Percentiles rank a stretch among this genome's conserved stretches.
phyloP scores from a whole-genome alignment of 35 echinoderm and acorn worm species.

The Stichopus chloronotus region DNA sequence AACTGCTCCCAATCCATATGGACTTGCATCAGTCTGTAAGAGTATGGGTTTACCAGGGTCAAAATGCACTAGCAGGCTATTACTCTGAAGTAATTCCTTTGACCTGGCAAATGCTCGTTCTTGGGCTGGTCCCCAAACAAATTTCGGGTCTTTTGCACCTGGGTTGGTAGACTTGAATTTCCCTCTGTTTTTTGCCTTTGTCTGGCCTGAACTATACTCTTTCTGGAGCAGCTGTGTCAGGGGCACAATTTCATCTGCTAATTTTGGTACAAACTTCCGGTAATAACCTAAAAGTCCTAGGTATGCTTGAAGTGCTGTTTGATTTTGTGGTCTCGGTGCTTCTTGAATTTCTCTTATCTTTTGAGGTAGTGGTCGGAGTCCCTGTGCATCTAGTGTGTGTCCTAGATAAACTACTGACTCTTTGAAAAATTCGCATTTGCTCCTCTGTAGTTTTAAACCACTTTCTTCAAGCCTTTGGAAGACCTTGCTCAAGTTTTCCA shows the following conservation, averaged over 20 bases:
- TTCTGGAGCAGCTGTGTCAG: constrained; percentile 50
- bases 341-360: constrained; percentile 9
- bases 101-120: constrained; percentile 42
- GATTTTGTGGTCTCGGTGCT: constrained; percentile 45
- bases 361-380: neutral
- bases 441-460: constrained; percentile 50
- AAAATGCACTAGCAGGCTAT: constrained; percentile 56
- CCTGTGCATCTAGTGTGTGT: constrained; percentile 58
- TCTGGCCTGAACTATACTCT: constrained; percentile 30
- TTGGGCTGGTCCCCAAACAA: constrained; percentile 40
- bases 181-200: neutral
- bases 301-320: constrained; percentile 53
- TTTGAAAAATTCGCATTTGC: constrained; percentile 76
- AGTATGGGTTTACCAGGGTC: constrained; percentile 61
- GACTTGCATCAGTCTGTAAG: constrained; percentile 61
- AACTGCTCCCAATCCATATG: constrained; percentile 71
- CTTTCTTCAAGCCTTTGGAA: constrained; percentile 49
- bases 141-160: constrained; percentile 33
- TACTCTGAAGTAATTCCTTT: constrained; percentile 44
- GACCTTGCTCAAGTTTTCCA: constrained; percentile 56
- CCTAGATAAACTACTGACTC: constrained; percentile 64
- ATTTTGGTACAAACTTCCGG: constrained; percentile 63
- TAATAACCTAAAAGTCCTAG: constrained; percentile 70
- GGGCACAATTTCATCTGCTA: constrained; percentile 50
- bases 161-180: neutral